Evolutionary conservation across 2,888 invertebrate genomes (phyloP).

Genomic region (Pseudococcus longispinus): DNA sequence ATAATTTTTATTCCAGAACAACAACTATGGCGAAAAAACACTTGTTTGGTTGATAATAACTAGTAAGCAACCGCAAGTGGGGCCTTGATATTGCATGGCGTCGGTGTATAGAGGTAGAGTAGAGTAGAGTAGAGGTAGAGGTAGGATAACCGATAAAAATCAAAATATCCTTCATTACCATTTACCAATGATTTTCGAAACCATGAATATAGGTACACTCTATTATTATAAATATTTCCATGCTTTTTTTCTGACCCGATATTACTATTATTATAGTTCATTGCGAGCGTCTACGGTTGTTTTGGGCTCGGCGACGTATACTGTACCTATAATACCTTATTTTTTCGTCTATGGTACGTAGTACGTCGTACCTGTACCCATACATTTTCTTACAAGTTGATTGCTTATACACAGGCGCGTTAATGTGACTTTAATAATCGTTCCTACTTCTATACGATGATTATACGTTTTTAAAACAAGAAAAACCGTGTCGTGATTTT

Average conservation of each 20-base stretch:
- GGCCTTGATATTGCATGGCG: conserved; percentile 18
- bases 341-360: conserved; percentile 7
- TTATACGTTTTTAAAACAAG: conserved; percentile 45
- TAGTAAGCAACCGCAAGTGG: not conserved
- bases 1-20: not conserved
- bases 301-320: not conserved
- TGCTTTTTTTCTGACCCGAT: not conserved
- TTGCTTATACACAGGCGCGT: not conserved
- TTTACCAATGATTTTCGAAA: conserved; percentile 42
- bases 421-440: conserved; percentile 48
- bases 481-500: conserved; percentile 45
- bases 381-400: conserved; percentile 8
- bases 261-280: conserved; percentile 50
- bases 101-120: not conserved
- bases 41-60: not conserved
- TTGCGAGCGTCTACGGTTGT: conserved; percentile 35
- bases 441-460: conserved; percentile 35
- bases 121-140: not conserved
- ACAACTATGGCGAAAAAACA: conserved; percentile 4
- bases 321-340: not conserved
- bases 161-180: conserved; percentile 51
- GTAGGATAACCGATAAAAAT: conserved; percentile 41
- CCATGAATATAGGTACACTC: conserved; percentile 9
- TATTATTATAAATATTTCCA: conserved; percentile 33
- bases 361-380: not conserved